A percentile compares a stretch with the other conserved stretches of the same genome.
These are phyloP conservation scores for Panagrolaimus sp. DNA, from an alignment of 1,140 invertebrate genomes.

Conservation along the genomic window DNA sequence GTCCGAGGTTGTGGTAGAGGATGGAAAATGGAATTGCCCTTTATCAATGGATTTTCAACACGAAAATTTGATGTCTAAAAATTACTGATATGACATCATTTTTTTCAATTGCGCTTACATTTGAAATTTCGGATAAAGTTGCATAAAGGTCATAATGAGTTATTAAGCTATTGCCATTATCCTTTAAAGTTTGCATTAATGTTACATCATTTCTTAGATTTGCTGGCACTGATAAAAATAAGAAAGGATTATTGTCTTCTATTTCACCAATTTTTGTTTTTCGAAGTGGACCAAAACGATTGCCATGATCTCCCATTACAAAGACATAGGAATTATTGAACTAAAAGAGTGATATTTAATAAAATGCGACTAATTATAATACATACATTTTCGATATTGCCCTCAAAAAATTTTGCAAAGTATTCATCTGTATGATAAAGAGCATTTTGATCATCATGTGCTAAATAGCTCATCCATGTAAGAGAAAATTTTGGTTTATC, in stretches of 20 bases:
- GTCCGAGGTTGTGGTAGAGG: conserved; percentile 8
- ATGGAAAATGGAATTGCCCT: conserved; percentile 14
- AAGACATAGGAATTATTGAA: conserved; percentile 29
- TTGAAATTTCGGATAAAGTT: conserved; percentile 31
- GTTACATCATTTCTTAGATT: conserved; percentile 16
- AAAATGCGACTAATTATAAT: background rate
- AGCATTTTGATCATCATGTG: conserved; percentile 3
- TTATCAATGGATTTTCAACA: background rate
- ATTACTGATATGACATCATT: too few relatives aligned
- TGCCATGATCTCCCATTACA: conserved; percentile 29
- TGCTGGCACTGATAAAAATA: conserved; percentile 21
- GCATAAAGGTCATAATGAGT: conserved; percentile 35
- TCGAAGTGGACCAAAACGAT: conserved; percentile 19
- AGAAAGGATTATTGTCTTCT: conserved; percentile 36
- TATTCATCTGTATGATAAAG: background rate
- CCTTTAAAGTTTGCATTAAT: conserved; percentile 6
- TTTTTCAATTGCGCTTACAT: too few relatives aligned
- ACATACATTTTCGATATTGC: background rate
- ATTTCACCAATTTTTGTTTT: conserved; percentile 17
- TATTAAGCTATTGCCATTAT: conserved; percentile 20
- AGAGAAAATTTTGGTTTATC: conserved; percentile 7
- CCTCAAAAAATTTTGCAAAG: background rate
- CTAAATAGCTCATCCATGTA: background rate
- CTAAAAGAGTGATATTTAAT: too few relatives aligned
- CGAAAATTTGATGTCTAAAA: too few relatives aligned